Evolutionary conservation across 2,888 invertebrate species (phyloP), one percentile per base, ranked within the genome.

Genomic region (Agrochola litura): DNA sequence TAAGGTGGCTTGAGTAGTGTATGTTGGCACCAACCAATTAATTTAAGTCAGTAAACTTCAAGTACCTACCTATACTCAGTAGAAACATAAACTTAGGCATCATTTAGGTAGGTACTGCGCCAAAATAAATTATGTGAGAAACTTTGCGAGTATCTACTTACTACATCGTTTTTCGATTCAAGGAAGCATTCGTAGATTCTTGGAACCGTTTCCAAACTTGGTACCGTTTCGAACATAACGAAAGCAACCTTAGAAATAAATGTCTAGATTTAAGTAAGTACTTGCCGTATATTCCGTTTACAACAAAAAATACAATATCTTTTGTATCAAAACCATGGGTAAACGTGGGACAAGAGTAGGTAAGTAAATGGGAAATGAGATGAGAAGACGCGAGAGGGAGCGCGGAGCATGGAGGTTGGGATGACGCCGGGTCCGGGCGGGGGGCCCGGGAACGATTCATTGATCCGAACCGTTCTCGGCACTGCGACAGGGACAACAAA

Each of bases 381-480:
- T 85, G 85, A 89, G 87, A 79, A 64, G 77, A 80, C 72, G 73
- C 88, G 86, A 91, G 91, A 92, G 92, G 89, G 92, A 91, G 91
- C 90, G 89, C 88, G 83, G 85, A 87, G 85, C 86, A 81, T 72
- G 77, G 77, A 85, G 88, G 87, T 86, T 91, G 92, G 91, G 93
- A 92, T 93, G 93, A 94, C 91, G 93, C 93, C 90, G 93, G 90
- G 91, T 89, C 89, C 89, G 90, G 89, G 87, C 89, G 91, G 91
- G 94, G 93, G 93, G 91, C 91, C 93, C 92, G 95, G 95, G 95
- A 94, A 94, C 94, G 94, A 94, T 96, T 96, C 96, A 96, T 96
- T 96, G 96, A 96, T 96, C 95, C 96, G 96, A 96, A 96, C 92
- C 88, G 83, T 90, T 92, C 93, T 96, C 96, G 96, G 95, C 90